phyloP scores from a whole-genome alignment of 1,140 invertebrate genomes.

The Coptotermes formosanus region DNA sequence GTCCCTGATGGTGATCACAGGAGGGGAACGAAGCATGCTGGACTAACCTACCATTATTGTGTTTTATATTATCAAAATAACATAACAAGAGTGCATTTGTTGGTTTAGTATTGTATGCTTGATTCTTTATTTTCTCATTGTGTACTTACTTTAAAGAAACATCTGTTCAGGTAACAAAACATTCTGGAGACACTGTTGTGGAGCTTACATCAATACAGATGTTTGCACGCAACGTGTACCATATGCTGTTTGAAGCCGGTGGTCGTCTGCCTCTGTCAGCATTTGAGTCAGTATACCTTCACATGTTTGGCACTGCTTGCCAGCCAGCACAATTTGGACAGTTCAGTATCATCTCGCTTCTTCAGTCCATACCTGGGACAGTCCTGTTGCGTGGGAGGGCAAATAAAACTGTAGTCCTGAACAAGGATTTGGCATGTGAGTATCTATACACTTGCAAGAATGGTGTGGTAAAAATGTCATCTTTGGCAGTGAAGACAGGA shows the following conservation, averaged over 20 bases:
- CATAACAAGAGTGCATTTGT: too few relatives aligned
- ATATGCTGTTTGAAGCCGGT: conserved; percentile 54
- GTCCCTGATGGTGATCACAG: too few relatives aligned
- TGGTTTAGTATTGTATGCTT: too few relatives aligned
- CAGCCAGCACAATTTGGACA: conserved; percentile 58
- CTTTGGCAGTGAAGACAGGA: too few relatives aligned
- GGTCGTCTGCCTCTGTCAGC: conserved; percentile 54
- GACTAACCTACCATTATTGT: too few relatives aligned
- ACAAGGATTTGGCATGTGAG: conserved; percentile 17
- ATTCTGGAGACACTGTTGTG: conserved; percentile 48
- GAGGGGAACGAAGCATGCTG: too few relatives aligned
- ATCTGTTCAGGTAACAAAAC: conserved; percentile 35
- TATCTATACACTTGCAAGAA: background rate
- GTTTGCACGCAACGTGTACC: conserved; percentile 58
- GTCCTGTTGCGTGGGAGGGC: conserved; percentile 41
- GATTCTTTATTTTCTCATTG: background rate
- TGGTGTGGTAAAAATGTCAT: too few relatives aligned
- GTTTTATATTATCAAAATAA: too few relatives aligned
- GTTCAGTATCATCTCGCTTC: conserved; percentile 50
- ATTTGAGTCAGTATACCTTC: conserved; percentile 57
- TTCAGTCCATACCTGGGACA: conserved; percentile 59
- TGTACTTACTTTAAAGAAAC: conserved; percentile 30
- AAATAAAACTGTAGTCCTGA: background rate
- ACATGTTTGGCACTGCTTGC: conserved; percentile 54
- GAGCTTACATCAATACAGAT: conserved; percentile 56